A percentile compares a stretch with the other conserved stretches of the same genome.
Conservation (phyloP, 1,140 invertebrate genomes). For the Schmidtea mediterranea region DNA sequence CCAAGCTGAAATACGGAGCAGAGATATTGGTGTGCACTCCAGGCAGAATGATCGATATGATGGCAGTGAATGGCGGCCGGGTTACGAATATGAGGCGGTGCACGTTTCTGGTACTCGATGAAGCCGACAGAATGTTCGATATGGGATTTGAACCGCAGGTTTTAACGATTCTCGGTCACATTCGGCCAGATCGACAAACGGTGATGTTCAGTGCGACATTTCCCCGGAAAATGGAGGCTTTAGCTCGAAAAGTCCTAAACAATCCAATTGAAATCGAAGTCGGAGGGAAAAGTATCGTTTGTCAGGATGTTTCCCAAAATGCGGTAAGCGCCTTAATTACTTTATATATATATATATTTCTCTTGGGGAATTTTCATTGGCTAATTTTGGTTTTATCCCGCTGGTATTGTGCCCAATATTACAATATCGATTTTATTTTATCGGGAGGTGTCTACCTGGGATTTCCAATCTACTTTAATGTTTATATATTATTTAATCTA, state of each 20-base stretch:
- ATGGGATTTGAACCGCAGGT: slow-evolving; percentile 98
- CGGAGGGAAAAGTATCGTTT: slow-evolving; percentile 85
- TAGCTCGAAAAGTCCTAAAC: slow-evolving; percentile 65
- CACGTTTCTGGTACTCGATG: slow-evolving; percentile 87
- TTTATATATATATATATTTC: background rate
- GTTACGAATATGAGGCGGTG: slow-evolving; percentile 81
- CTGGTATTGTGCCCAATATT: too few species aligned
- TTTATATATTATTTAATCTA: too few species aligned
- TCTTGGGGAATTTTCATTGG: too few species aligned
- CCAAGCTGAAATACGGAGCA: slow-evolving; percentile 78
- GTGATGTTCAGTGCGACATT: slow-evolving; percentile 98
- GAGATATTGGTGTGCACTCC: slow-evolving; percentile 98
- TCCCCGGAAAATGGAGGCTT: slow-evolving; percentile 88
- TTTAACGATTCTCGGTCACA: slow-evolving; percentile 86
- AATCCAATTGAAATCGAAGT: slow-evolving; percentile 72
- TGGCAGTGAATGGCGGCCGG: slow-evolving; percentile 74
- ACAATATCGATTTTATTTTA: too few species aligned
- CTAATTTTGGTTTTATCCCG: too few species aligned
- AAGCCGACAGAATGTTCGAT: slow-evolving; percentile 98
- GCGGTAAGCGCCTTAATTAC: slow-evolving; percentile 30
- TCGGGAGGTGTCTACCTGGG: too few species aligned
- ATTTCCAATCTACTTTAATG: too few species aligned
- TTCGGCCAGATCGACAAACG: slow-evolving; percentile 79
- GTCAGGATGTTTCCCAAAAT: slow-evolving; percentile 86
- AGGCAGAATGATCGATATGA: slow-evolving; percentile 97